These are phyloP conservation scores for Zoroaster sp. DNA, from an alignment of 53 echinoderm and acorn worm species.

Conservation along the genomic window DNA sequence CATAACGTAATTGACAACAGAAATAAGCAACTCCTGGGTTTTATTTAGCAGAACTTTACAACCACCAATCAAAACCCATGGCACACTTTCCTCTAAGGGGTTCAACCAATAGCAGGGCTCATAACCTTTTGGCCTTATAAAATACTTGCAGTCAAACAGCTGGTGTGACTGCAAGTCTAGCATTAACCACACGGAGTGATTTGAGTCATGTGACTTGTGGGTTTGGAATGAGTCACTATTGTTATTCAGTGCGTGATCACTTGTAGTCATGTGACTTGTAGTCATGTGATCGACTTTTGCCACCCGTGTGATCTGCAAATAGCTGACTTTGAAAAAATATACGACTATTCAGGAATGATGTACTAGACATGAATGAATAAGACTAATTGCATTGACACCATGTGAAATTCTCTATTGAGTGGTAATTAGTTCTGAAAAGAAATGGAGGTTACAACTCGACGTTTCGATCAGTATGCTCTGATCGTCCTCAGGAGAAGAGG, in stretches of 20 bases:
- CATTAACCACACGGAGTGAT: neutral
- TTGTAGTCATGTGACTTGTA: slow-evolving; percentile 3
- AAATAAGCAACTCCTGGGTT: neutral
- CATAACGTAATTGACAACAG: too few species aligned
- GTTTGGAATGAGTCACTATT: neutral
- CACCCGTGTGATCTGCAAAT: too few species aligned
- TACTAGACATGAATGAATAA: too few species aligned
- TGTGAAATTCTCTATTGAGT: too few species aligned
- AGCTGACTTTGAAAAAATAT: too few species aligned
- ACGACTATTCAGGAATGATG: too few species aligned
- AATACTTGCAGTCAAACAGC: neutral
- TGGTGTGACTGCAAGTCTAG: neutral
- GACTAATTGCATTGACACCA: too few species aligned
- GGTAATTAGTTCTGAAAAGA: too few species aligned
- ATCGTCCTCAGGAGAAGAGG: too few species aligned
- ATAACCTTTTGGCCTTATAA: neutral
- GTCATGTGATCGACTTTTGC: neutral
- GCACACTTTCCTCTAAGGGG: neutral
- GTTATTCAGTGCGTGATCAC: neutral
- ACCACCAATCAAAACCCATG: neutral
- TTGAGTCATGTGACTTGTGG: slow-evolving; percentile 17
- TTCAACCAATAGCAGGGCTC: slow-evolving; percentile 15
- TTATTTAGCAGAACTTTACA: neutral
- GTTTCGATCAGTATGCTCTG: too few species aligned
- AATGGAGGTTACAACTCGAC: too few species aligned